Evolutionary conservation across 2,888 invertebrate species (phyloP), one percentile per base, ranked within the genome.

Genomic region (Coecobrya sp.): DNA sequence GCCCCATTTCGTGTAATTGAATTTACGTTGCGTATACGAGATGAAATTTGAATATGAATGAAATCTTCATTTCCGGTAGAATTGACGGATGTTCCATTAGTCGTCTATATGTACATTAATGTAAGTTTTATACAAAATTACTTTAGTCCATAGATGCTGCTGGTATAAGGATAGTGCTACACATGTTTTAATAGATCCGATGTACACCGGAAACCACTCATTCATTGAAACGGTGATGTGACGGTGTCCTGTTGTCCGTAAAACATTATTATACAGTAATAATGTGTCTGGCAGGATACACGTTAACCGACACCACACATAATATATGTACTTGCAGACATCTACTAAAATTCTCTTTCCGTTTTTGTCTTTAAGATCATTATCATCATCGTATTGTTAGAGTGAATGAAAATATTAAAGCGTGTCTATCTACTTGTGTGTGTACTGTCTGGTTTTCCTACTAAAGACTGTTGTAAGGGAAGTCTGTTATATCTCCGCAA

Each of bases 401-500:
- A 68, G 30, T 19, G 19, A 19, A 16, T 3, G 22, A 19, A 45
- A 49, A 45, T 16, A 45, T 45, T 45, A 76, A 45, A 30, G 0
- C 68, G 68, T 19, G 70, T 27, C 16, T 27, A 27, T 27, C 11
- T 45, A 45, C 13, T 16, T 22, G n/a, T 73, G 25, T n/a, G 5
- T 8, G 30, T 73, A 16, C 42, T 65, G 25, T 27, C n/a, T 65
- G 65, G 25, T 65, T 65, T 65, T 65, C 27, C 27, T 65, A 11
- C 3, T 55, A 19, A n/a, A n/a, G 49, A 16, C 16, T 3, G 5
- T 49, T 55, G 55, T 55, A 19, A n/a, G 30, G 16, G 0, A 10
- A 70, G 70, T 36, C 30, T 70, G 36, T 36, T 36, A 36, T 70
- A 70, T 76, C 85, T 49, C 45, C 55, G 62, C 90, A 90, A 90